Conservation (phyloP, 2,797 vertebrate species). For the Pseudocheirus occidentalis region DNA sequence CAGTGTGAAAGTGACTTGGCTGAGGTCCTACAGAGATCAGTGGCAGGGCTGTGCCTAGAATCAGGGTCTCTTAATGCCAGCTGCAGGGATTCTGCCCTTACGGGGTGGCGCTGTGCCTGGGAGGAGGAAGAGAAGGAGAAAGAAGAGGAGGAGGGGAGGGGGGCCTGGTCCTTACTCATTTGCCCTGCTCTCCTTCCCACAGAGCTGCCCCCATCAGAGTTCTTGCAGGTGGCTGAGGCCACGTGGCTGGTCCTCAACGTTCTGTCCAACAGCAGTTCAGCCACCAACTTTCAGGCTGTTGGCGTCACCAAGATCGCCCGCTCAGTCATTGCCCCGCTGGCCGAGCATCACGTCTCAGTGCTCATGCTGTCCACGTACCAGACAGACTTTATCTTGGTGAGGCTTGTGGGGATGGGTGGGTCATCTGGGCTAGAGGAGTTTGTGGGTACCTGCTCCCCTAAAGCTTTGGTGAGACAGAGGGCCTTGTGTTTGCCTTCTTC, state of each 20-base stretch:
- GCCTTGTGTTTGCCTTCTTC: neutral
- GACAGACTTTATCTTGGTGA: slow-evolving; percentile 97
- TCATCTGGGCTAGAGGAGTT: neutral
- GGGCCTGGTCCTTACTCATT: neutral
- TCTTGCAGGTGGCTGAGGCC: slow-evolving; percentile 93
- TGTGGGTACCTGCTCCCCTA: too few species aligned
- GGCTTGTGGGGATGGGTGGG: neutral
- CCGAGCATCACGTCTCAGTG: slow-evolving; percentile 96
- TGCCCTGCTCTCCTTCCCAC: slow-evolving; percentile 48
- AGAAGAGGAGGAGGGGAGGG: neutral
- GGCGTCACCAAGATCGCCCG: slow-evolving; percentile 98
- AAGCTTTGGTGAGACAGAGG: neutral
- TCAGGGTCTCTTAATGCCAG: neutral
- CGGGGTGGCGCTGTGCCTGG: neutral
- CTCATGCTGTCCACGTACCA: slow-evolving; percentile 99
- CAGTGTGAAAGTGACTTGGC: neutral
- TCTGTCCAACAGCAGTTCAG: slow-evolving; percentile 90
- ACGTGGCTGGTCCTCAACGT: slow-evolving; percentile 97
- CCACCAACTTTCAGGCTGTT: slow-evolving; percentile 91
- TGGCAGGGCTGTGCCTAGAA: neutral
- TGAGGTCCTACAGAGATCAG: neutral
- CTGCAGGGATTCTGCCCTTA: neutral
- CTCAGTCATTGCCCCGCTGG: slow-evolving; percentile 94
- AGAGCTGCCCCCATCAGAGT: slow-evolving; percentile 94
- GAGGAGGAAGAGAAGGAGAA: neutral